phyloP scores from a whole-genome alignment of 2,888 invertebrate genomes.

The Trichopoda pennipes region DNA sequence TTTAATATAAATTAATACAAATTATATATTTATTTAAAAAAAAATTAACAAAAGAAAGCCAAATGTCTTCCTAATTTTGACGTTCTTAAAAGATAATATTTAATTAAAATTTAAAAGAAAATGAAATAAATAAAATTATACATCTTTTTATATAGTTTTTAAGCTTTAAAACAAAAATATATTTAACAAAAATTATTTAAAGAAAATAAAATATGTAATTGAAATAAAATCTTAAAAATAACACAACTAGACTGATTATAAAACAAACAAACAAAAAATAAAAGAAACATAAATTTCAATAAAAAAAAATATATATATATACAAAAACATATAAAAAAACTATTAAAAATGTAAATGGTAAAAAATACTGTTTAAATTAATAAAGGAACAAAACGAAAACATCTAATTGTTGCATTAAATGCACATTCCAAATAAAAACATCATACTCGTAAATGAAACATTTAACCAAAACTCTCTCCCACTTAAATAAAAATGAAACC shows the following conservation, averaged over 20 bases:
- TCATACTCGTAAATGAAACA: conserved; percentile 22
- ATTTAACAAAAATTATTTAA: conserved; percentile 52
- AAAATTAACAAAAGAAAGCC: conserved; percentile 73
- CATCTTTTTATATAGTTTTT: conserved; percentile 66
- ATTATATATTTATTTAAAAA: conserved; percentile 64
- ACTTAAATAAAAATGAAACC: conserved; percentile 27
- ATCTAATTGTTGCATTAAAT: conserved; percentile 55
- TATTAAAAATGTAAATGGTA: conserved; percentile 28
- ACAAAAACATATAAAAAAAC: conserved; percentile 22
- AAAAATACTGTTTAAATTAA: conserved; percentile 19
- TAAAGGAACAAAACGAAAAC: conserved; percentile 37
- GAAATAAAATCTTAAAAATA: conserved; percentile 60
- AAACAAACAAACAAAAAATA: conserved; percentile 44
- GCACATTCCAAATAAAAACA: conserved; percentile 63
- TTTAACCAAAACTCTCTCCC: conserved; percentile 29
- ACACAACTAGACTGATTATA: conserved; percentile 69
- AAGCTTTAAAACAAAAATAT: conserved; percentile 61
- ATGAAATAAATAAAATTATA: conserved; percentile 56
- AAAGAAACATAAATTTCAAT: conserved; percentile 36
- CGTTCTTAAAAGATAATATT: conserved; percentile 62
- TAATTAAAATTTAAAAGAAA: conserved; percentile 44
- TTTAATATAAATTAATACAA: conserved; percentile 28
- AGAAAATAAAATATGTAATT: conserved; percentile 22
- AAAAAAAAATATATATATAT: no score
- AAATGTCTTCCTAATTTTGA: conserved; percentile 76